Percentiles rank a stretch among this genome's conserved stretches.
Conservation (phyloP, 53 echinoderm and acorn worm species). For the Astropecten irregularis region DNA sequence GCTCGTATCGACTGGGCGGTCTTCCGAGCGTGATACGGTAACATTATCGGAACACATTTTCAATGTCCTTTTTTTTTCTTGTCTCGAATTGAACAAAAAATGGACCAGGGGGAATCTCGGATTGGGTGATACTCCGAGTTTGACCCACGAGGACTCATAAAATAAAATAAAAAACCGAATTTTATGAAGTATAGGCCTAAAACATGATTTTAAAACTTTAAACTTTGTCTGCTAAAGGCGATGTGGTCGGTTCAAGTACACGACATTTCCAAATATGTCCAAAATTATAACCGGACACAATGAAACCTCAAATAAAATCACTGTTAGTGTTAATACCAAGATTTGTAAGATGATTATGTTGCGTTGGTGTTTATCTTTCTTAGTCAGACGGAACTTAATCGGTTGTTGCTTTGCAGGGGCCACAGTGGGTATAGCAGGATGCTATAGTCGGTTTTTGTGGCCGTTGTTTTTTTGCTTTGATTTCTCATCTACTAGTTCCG, state of each 20-base stretch:
- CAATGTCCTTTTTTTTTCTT: neutral
- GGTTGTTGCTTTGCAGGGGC: too few species aligned
- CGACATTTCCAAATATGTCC: too few species aligned
- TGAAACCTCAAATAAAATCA: too few species aligned
- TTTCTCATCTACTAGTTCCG: too few species aligned
- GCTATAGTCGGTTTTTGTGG: too few species aligned
- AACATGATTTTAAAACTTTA: neutral
- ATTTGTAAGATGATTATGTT: too few species aligned
- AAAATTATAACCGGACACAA: too few species aligned
- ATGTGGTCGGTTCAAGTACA: neutral
- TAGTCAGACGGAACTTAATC: too few species aligned
- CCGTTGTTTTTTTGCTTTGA: too few species aligned
- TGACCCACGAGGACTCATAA: neutral
- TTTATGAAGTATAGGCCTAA: neutral
- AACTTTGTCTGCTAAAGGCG: neutral
- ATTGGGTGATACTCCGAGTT: neutral
- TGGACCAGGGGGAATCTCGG: neutral
- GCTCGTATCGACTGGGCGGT: slow-evolving; percentile 44
- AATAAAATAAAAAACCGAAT: neutral
- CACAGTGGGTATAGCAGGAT: too few species aligned
- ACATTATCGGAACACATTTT: slow-evolving; percentile 28
- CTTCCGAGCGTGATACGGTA: slow-evolving; percentile 27
- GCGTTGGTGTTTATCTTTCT: too few species aligned
- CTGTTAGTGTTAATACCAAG: too few species aligned
- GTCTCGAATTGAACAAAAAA: neutral